phyloP scores from a whole-genome alignment of 1,140 invertebrate genomes.

The Drosophila subobscura region DNA sequence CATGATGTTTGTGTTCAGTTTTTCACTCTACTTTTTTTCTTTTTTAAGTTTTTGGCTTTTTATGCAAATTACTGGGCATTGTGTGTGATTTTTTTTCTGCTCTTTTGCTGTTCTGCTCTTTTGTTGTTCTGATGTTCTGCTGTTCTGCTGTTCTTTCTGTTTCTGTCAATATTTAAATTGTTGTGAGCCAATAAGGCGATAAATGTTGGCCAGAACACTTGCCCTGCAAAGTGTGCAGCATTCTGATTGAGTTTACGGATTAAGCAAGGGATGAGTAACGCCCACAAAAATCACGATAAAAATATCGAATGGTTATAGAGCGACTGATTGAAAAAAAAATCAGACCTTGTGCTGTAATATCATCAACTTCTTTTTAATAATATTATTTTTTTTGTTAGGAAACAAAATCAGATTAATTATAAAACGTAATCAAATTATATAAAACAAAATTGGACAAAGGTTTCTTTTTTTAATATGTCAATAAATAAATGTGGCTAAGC shows the following conservation, averaged over 20 bases:
- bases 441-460: too few relatives aligned
- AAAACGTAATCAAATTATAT: too few relatives aligned
- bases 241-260: slow-evolving; percentile 5
- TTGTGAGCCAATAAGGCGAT: slow-evolving; percentile 44
- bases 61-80: slow-evolving; percentile 70
- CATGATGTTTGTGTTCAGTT: slow-evolving; percentile 20
- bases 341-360: too few relatives aligned
- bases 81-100: slow-evolving; percentile 36
- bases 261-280: too few relatives aligned
- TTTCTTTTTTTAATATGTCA: too few relatives aligned
- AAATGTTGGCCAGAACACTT: slow-evolving; percentile 3
- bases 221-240: slow-evolving; percentile 32
- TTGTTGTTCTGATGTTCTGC: background rate
- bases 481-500: too few relatives aligned
- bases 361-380: too few relatives aligned
- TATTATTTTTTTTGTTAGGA: too few relatives aligned
- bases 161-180: slow-evolving; percentile 71
- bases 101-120: slow-evolving; percentile 9
- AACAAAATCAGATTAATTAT: too few relatives aligned
- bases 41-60: slow-evolving; percentile 58
- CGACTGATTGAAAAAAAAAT: too few relatives aligned
- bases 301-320: too few relatives aligned
- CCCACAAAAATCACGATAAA: too few relatives aligned
- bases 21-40: slow-evolving; percentile 8
- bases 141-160: slow-evolving; percentile 6